A percentile compares a stretch with the other conserved stretches of the same genome.
Conservation (phyloP, 2,113 vertebrate species). For the Circaetus gallicus region DNA sequence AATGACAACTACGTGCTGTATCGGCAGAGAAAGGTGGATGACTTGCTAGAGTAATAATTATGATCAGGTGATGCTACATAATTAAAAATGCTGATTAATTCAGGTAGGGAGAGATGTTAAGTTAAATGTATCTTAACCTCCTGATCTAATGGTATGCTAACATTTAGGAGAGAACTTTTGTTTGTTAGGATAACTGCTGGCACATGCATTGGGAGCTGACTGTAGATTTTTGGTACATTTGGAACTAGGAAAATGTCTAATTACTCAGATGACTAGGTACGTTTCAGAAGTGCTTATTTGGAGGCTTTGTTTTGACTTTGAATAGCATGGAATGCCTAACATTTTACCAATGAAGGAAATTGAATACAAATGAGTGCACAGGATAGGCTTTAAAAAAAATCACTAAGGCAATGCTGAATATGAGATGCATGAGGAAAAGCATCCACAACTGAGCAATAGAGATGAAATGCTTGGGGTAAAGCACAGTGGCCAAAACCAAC, state of each 20-base stretch:
- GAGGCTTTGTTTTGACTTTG: slow-evolving; percentile 38
- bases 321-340: neutral
- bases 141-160: neutral
- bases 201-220: neutral
- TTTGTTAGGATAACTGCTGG: neutral
- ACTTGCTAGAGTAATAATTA: neutral
- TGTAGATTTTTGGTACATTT: neutral
- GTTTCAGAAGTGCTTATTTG: neutral
- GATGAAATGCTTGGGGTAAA: neutral
- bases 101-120: neutral
- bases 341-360: neutral
- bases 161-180: neutral
- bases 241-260: slow-evolving; percentile 22
- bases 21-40: neutral
- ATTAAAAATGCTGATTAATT: neutral
- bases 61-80: neutral
- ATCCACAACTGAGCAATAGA: neutral
- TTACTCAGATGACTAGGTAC: slow-evolving; percentile 48
- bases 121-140: neutral
- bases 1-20: fast-evolving
- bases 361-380: neutral
- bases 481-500: neutral
- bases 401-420: neutral
- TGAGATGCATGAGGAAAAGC: neutral
- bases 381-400: neutral